These are phyloP conservation scores for Patiria miniata DNA, from an alignment of 35 echinoderm and acorn worm genomes.

Conservation along the genomic window DNA sequence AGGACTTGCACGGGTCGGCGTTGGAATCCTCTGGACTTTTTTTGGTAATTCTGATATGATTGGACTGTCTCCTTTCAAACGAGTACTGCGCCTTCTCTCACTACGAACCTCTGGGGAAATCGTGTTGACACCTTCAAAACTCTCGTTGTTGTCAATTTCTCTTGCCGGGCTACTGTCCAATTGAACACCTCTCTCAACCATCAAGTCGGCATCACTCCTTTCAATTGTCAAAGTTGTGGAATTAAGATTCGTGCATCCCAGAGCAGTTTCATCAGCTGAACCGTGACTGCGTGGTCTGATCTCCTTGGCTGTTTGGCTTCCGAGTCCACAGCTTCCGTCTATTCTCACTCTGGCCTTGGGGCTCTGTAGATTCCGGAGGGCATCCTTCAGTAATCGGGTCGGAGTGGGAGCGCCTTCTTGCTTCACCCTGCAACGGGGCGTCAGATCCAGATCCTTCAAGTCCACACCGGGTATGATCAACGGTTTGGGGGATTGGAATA, in stretches of 20 bases:
- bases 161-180: not conserved
- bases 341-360: not conserved
- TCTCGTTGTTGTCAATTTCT: not conserved
- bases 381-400: not conserved
- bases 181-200: not conserved
- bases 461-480: not conserved
- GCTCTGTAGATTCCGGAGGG: not conserved
- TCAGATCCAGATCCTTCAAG: not conserved
- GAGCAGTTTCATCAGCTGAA: not conserved
- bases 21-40: too few relatives aligned
- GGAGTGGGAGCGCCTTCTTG: not conserved
- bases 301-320: not conserved
- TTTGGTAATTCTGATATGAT: too few relatives aligned
- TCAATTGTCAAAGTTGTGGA: not conserved
- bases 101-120: not conserved
- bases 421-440: not conserved
- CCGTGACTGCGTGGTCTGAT: not conserved
- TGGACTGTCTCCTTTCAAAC: too few relatives aligned
- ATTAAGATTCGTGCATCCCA: not conserved
- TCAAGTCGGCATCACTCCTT: not conserved
- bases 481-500: conserved; percentile 3
- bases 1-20: too few relatives aligned
- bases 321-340: not conserved
- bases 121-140: not conserved
- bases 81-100: not conserved